Evolutionary conservation across 2,113 vertebrate genomes (phyloP), one percentile per base, ranked within the genome.

Genomic region (Anthoscopus minutus): DNA sequence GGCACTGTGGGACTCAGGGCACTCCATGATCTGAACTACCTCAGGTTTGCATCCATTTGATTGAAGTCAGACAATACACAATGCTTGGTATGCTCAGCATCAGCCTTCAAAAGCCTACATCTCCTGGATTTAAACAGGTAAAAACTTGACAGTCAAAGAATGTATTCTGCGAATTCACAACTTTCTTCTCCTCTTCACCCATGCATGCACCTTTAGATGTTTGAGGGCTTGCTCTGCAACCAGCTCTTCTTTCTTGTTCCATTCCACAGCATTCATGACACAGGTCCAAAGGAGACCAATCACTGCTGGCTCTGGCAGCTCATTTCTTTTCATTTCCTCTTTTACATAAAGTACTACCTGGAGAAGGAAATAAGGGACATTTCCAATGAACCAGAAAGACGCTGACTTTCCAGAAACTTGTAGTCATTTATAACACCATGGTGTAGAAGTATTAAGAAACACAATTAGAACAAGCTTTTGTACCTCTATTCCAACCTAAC

Each of bases 221-320:
- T 98, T 99, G 30, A 99, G 98, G 42, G 99, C 99, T 93, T 99
- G 99, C 73, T 99, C 99, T 11, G 99, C 98, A 58, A 99, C 99
- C 44, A 99, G 97, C 53, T 99, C 99, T 88, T 99, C 99, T 71
- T 99, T 99, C 96, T 99, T 99, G 95, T 99, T 99, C 99, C 99
- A 99, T 70, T 99, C 99, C 38, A 99, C 98, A 13, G 98, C 98
- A 25, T 99, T 99, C 99, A 99, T 99, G 78, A 99, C 93, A 76
- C 98, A 99, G 23, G 98, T 98, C 99, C 99, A 99, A 77, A 99
- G 96, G 70, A 99, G 98, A 42, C 98, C 98, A 4, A 99, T 98
- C 87, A 99, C 98, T 8, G 98, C 98, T 7, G 98, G 98, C 86
- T 99, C 99, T 13, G 98, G 98, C 65, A 99, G 95, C 40, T 98